Base-by-base conservation (phyloP, 53 echinoderm and acorn worm species). In the Henricia sp. region DNA sequence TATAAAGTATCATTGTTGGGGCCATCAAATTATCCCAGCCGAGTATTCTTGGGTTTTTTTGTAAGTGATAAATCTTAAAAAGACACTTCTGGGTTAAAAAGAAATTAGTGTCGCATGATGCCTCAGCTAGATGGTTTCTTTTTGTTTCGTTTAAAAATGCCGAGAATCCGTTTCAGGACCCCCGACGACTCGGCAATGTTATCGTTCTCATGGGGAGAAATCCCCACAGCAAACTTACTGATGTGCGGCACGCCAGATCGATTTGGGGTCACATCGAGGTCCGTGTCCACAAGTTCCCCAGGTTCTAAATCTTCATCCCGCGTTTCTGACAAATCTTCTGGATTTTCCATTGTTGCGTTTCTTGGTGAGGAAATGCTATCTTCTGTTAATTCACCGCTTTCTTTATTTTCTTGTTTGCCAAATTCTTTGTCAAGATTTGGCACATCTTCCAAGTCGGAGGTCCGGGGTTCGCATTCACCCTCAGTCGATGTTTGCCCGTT, bases 171-270 rank as follows among this genome's bases (percentile, higher is more conserved):
- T 25, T 68, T 75, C 42, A 84, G 85, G 16, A 90, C 70, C 25
- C 90, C 97, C 12, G 88, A 90, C n/a, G 90, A 82, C 50, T 92
- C n/a, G 0, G 88, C 82, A 32, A 92, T 68, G 71, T 92, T 92
- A 11, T 88, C 94, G 29, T 92, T 88, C 38, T 92, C 90, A 60
- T 97, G 93, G 40, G 97, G 97, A 0, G 94, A 85, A 77, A 97
- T 97, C 24, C 92, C 92, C 43, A 70, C 88, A n/a, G 97, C 92
- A 77, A 97, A 97, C 37, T 97, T 97, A 9, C 82, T 75, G 67
- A 87, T 17, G 52, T 94, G 89, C 9, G 97, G 97, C 13, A 97
- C 92, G 4, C 97, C 97, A 0, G 96, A 95, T 40, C 89, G 86
- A 62, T 95, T 95, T 11, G 96, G 96, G 35, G 59, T 69, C 20